Percentiles rank a stretch among this genome's conserved stretches.
Conservation (phyloP, 2,797 vertebrate species). For the Eidolon dupreanum region DNA sequence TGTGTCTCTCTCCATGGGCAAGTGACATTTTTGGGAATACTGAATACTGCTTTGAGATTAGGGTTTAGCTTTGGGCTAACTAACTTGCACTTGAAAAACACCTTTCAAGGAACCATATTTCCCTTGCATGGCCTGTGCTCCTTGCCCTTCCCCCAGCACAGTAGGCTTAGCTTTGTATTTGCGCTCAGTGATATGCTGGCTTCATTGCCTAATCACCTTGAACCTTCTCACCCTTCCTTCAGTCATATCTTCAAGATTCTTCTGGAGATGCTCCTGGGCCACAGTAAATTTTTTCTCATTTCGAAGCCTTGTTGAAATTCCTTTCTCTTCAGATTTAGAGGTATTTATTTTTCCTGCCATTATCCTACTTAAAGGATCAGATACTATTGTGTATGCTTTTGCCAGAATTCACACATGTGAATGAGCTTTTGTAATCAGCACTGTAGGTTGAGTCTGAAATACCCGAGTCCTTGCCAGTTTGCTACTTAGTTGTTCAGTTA, state of each 20-base stretch:
- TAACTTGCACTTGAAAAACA: not conserved
- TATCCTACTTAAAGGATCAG: conserved; percentile 3
- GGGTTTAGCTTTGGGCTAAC: not conserved
- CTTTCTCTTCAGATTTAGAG: not conserved
- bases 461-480: not conserved
- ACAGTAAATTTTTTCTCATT: not conserved
- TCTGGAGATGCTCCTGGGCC: not conserved
- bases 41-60: too few species aligned
- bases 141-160: fast-evolving
- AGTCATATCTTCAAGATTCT: not conserved
- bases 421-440: not conserved
- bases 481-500: not conserved
- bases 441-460: not conserved
- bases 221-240: not conserved
- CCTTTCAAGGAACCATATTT: not conserved
- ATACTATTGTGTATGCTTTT: not conserved
- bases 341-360: not conserved
- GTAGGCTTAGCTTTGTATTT: not conserved
- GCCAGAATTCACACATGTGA: not conserved
- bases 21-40: not conserved
- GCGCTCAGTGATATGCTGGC: too few species aligned
- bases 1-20: not conserved
- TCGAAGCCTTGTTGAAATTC: not conserved
- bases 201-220: fast-evolving
- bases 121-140: fast-evolving